Percentiles rank a stretch among this genome's conserved stretches.
phyloP scores from a whole-genome alignment of 2,888 invertebrate genomes.

The Drosophila mayaguana region DNA sequence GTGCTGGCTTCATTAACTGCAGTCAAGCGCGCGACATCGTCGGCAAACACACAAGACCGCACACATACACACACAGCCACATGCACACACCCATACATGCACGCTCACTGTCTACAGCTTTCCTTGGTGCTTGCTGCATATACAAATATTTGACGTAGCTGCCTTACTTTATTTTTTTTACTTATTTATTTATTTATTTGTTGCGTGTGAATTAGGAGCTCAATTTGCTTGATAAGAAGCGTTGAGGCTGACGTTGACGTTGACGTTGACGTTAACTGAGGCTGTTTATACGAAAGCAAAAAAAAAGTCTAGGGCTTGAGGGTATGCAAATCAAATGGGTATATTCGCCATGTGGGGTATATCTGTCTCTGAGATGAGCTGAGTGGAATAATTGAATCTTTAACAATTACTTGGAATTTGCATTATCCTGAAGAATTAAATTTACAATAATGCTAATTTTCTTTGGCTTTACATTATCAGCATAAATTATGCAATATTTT shows the following conservation, averaged over 20 bases:
- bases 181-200: conserved; percentile 56
- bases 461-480: neutral
- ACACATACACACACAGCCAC: conserved; percentile 1
- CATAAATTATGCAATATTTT: neutral
- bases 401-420: conserved; percentile 10
- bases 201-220: conserved; percentile 79
- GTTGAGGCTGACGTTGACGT: conserved; percentile 41
- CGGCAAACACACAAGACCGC: conserved; percentile 26
- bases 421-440: conserved; percentile 5
- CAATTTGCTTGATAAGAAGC: conserved; percentile 72
- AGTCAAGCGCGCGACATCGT: conserved; percentile 70
- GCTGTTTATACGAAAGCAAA: conserved; percentile 17
- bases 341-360: neutral
- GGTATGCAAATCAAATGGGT: neutral
- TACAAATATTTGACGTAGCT: conserved; percentile 63
- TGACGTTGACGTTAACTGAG: conserved; percentile 27
- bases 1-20: conserved; percentile 76
- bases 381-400: conserved; percentile 35
- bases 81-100: neutral
- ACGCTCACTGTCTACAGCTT: conserved; percentile 7
- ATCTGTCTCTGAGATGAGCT: neutral
- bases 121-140: conserved; percentile 21
- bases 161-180: conserved; percentile 2
- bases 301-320: neutral
- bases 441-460: neutral